These are phyloP conservation scores for Galbula dea DNA, from an alignment of 2,113 vertebrate genomes.

Conservation along the genomic window DNA sequence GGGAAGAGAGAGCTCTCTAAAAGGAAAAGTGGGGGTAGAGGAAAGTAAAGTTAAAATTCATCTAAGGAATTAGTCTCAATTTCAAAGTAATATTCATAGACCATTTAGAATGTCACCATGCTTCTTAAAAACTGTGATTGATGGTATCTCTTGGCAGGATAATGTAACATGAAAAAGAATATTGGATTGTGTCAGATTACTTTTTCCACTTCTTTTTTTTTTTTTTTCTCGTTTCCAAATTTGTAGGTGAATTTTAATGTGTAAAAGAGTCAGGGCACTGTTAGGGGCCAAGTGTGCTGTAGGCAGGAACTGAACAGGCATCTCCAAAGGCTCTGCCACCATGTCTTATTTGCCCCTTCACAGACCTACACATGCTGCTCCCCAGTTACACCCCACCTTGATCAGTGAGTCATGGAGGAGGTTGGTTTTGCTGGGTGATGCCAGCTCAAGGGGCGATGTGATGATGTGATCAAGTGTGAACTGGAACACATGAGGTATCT, in stretches of 20 bases:
- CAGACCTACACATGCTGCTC: not conserved
- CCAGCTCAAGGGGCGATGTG: not conserved
- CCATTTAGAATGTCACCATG: slow-evolving; percentile 35
- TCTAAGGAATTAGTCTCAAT: slow-evolving; percentile 21
- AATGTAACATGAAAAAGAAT: slow-evolving; percentile 13
- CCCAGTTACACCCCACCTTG: not conserved
- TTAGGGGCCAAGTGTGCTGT: not conserved
- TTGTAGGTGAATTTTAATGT: not conserved
- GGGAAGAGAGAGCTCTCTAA: not conserved
- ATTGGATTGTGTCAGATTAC: not conserved
- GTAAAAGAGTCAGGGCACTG: not conserved
- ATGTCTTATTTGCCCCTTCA: not conserved
- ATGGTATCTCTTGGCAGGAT: slow-evolving; percentile 23
- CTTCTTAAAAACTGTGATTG: slow-evolving; percentile 22
- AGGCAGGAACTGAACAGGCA: not conserved
- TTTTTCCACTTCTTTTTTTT: not conserved
- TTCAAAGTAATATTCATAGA: slow-evolving; percentile 59
- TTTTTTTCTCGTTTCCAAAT: not conserved
- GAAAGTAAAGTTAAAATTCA: slow-evolving; percentile 16
- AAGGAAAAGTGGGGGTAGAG: not conserved
- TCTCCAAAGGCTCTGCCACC: not conserved
- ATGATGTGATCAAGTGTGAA: not conserved
- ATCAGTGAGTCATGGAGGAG: not conserved
- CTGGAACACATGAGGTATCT: not conserved
- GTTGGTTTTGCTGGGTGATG: not conserved